Evolutionary conservation across 2,113 vertebrate species (phyloP).

Genomic region (Phrynocephalus versicolor): DNA sequence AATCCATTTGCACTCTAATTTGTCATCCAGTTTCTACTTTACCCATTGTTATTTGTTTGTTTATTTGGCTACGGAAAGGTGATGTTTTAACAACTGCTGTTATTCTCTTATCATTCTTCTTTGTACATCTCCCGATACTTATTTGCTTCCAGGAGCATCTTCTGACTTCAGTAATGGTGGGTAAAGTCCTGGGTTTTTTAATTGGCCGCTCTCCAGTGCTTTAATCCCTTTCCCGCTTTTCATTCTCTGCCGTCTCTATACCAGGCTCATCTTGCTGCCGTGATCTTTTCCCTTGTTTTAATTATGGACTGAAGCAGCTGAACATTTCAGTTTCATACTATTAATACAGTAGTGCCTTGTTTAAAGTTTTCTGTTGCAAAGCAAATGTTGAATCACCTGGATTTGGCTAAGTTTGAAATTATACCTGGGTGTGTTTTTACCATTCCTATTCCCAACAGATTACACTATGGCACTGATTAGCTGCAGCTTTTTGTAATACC

Average conservation of each 20-base stretch:
- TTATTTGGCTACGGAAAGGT: not conserved
- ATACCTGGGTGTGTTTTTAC: slow-evolving; percentile 63
- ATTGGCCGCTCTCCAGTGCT: slow-evolving; percentile 38
- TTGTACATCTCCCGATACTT: not conserved
- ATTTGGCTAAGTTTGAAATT: slow-evolving; percentile 67
- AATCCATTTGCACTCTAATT: not conserved
- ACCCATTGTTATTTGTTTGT: not conserved
- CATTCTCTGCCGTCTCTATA: slow-evolving; percentile 40
- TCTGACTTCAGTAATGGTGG: slow-evolving; percentile 23
- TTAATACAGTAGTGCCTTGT: slow-evolving; percentile 38
- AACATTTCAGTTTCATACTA: slow-evolving; percentile 47
- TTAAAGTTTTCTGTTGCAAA: slow-evolving; percentile 15
- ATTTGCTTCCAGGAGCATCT: slow-evolving; percentile 1
- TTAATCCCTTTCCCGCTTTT: not conserved
- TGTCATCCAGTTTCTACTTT: not conserved
- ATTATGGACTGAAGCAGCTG: slow-evolving; percentile 42
- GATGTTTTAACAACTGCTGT: slow-evolving; percentile 27
- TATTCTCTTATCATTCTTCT: slow-evolving; percentile 12
- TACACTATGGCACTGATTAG: slow-evolving; percentile 65
- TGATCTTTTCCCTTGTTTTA: slow-evolving; percentile 53
- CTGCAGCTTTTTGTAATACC: slow-evolving; percentile 71
- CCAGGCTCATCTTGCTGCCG: slow-evolving; percentile 46
- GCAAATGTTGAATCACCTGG: slow-evolving; percentile 60
- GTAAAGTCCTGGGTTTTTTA: slow-evolving; percentile 37
- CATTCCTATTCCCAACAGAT: slow-evolving; percentile 54